Evolutionary conservation across 1,140 invertebrate species (phyloP).

Genomic region (Euwallacea fornicatus): DNA sequence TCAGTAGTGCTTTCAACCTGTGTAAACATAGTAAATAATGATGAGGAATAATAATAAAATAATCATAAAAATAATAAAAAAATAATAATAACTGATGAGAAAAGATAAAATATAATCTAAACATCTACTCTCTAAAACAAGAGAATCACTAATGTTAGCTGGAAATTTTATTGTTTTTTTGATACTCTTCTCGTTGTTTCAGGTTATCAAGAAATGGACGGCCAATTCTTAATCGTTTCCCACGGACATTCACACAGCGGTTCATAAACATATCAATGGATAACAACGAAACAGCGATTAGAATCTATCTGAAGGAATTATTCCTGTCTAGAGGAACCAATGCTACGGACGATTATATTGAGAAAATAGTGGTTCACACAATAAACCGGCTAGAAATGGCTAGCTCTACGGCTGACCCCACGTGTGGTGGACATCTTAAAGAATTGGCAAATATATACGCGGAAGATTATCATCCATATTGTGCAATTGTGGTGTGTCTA

Average conservation of each 20-base stretch:
- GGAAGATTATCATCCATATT: conserved; percentile 62
- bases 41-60: too few relatives aligned
- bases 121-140: too few relatives aligned
- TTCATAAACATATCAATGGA: not conserved
- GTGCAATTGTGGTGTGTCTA: conserved; percentile 74
- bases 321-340: not conserved
- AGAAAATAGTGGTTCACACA: not conserved
- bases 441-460: conserved; percentile 35
- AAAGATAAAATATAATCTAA: too few relatives aligned
- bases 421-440: conserved; percentile 26
- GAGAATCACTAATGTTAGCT: too few relatives aligned
- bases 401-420: not conserved
- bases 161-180: not conserved
- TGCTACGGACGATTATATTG: not conserved
- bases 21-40: too few relatives aligned
- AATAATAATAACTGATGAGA: too few relatives aligned
- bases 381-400: not conserved
- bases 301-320: not conserved
- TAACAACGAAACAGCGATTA: not conserved
- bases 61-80: too few relatives aligned
- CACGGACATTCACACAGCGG: not conserved
- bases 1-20: too few relatives aligned
- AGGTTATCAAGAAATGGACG: not conserved
- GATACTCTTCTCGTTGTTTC: not conserved
- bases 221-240: not conserved